Evolutionary conservation across 1,140 invertebrate species (phyloP), one percentile per base, ranked within the genome.

Genomic region (Drosophila takahashii): DNA sequence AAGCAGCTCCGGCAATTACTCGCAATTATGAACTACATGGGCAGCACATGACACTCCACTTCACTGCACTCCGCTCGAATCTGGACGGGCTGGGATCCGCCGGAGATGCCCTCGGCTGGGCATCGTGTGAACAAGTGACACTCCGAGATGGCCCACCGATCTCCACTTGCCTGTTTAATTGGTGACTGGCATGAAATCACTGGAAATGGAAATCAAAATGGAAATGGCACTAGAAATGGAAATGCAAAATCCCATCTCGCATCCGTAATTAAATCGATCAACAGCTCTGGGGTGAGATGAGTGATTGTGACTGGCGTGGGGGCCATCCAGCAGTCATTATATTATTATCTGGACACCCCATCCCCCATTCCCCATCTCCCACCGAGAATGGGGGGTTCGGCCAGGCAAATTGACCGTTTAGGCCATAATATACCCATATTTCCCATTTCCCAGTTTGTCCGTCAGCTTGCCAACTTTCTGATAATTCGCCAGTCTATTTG

Each of bases 1-100:
- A 64, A 61, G 73, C 64, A 58, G 56, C 50, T 26, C 5, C 50
- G 54, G 34, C 72, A 83, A 86, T 83, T 87, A 81, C 66, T 37
- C 7, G 56, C 84, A 87, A 87, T 87, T 87, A 27, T 89, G 83
- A 81, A 87, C 84, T 83, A 87, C 34, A 87, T 87, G 83, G 66
- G 81, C 81, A 87, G 70, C 83, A 79, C 84, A 83, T 86, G 84
- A 87, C 83, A 81, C 79, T 78, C 74, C 32, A 62, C 42, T 48
- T 34, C 83, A 81, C 79, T 78, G 69, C 32, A 62, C 42, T 48
- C 41, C 26, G 32, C 48, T 36, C 22, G 22, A 1, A 1, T 22
- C 22, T 22, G 65, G 39, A 41, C n/a, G 39, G n/a, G 39, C 7
- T 9, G 36, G 41, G 59, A 81, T 66, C 62, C 74, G 84, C 34